Conservation (phyloP, 2,888 invertebrate species). For the Lomographa bimaculata region DNA sequence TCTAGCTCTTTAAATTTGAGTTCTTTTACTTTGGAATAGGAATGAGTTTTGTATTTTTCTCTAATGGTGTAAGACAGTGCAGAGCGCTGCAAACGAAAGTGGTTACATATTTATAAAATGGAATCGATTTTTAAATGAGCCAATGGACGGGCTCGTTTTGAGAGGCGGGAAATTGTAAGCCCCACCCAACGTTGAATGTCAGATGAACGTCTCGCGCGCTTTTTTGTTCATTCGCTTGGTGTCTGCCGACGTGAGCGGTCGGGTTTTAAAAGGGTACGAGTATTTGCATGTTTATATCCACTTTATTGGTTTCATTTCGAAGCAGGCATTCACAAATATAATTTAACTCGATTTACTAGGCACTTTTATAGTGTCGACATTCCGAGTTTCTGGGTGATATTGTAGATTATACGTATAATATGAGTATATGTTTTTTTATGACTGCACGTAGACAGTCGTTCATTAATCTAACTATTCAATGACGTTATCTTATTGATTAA, state of each 20-base stretch:
- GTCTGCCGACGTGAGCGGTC: slow-evolving; percentile 56
- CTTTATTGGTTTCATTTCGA: slow-evolving; percentile 19
- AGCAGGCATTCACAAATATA: slow-evolving; percentile 13
- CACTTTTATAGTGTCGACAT: slow-evolving; percentile 20
- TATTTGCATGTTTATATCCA: slow-evolving; percentile 23
- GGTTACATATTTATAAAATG: slow-evolving; percentile 84
- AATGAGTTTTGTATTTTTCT: slow-evolving; percentile 32
- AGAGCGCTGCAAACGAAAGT: slow-evolving; percentile 57
- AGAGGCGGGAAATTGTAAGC: slow-evolving; percentile 69
- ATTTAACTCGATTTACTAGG: slow-evolving; percentile 14
- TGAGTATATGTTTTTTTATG: slow-evolving; percentile 6
- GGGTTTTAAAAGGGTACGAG: slow-evolving; percentile 24
- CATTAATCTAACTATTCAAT: slow-evolving; percentile 11
- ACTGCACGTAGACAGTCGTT: slow-evolving; percentile 4
- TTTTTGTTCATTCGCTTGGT: slow-evolving; percentile 74
- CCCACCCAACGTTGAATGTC: slow-evolving; percentile 68
- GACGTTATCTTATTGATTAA: slow-evolving; percentile 3
- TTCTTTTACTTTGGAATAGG: slow-evolving; percentile 42
- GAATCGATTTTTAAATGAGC: slow-evolving; percentile 82
- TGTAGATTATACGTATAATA: slow-evolving; percentile 5
- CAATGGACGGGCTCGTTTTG: slow-evolving; percentile 67
- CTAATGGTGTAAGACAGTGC: slow-evolving; percentile 33
- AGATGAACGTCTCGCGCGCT: slow-evolving; percentile 69
- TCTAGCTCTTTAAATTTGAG: slow-evolving; percentile 5
- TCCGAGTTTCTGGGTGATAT: slow-evolving; percentile 11